A percentile compares a stretch with the other conserved stretches of the same genome.
Conservation (phyloP, 2,888 invertebrate species). For the Celastrina argiolus region DNA sequence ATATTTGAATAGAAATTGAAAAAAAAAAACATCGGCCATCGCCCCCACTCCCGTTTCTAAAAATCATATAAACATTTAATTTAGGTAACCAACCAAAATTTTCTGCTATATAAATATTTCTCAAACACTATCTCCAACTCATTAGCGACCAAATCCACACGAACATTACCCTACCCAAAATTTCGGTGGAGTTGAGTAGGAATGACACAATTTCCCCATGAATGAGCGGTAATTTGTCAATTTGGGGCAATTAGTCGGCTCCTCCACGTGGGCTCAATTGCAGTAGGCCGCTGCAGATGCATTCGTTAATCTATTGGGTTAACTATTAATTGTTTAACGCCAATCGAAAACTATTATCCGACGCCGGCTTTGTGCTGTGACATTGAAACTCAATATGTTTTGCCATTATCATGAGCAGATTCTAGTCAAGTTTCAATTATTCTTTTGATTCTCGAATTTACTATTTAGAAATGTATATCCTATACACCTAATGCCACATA, state of each 20-base stretch:
- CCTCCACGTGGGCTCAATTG: constrained; percentile 48
- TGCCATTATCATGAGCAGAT: not conserved
- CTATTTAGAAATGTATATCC: no score
- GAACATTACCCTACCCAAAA: not conserved
- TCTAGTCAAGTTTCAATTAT: not conserved
- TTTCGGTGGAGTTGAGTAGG: not conserved
- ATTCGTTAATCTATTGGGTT: constrained; percentile 55
- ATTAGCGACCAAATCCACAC: not conserved
- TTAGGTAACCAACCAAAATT: no score
- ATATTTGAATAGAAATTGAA: no score
- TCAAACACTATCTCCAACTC: no score
- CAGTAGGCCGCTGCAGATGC: constrained; percentile 54
- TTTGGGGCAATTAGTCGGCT: constrained; percentile 69
- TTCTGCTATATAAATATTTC: no score
- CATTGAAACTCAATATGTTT: constrained; percentile 17
- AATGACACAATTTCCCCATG: constrained; percentile 46
- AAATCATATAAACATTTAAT: no score
- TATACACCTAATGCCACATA: no score
- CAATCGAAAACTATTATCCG: constrained; percentile 22
- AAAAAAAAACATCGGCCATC: no score
- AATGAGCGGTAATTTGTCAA: constrained; percentile 53
- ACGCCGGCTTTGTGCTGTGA: constrained; percentile 15
- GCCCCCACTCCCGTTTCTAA: no score
- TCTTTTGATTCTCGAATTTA: no score
- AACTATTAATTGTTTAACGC: constrained; percentile 25